These are phyloP conservation scores for Epizoanthus fatuus DNA, from an alignment of 92 coral and sea anemone genomes.

Conservation along the genomic window DNA sequence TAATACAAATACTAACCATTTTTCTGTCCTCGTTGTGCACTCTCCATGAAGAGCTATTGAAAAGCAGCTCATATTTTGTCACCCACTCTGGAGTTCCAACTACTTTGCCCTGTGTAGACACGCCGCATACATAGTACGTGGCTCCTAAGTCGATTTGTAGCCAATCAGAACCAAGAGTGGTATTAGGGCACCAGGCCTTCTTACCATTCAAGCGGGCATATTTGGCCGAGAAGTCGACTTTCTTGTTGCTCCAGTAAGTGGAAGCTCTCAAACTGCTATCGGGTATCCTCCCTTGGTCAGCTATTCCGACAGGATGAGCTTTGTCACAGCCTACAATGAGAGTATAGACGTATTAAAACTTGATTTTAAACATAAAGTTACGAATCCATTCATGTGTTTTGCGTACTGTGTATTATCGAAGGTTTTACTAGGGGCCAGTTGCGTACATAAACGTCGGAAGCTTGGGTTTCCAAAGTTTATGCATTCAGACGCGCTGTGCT, in stretches of 20 bases:
- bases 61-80: conserved; percentile 48
- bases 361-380: not conserved
- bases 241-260: conserved; percentile 44
- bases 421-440: too few relatives aligned
- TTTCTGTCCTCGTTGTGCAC: not conserved
- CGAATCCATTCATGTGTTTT: not conserved
- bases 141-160: conserved; percentile 75
- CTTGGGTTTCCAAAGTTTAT: too few relatives aligned
- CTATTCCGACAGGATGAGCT: conserved; percentile 40
- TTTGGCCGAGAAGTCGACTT: conserved; percentile 54
- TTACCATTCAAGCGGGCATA: conserved; percentile 71
- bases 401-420: not conserved
- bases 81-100: conserved; percentile 47
- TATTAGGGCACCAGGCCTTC: conserved; percentile 77
- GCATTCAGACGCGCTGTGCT: too few relatives aligned
- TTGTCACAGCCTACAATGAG: conserved; percentile 38
- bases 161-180: conserved; percentile 35
- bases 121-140: conserved; percentile 66
- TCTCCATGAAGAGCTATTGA: conserved; percentile 60
- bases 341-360: not conserved
- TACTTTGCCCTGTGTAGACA: conserved; percentile 78
- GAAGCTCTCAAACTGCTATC: conserved; percentile 53
- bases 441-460: too few relatives aligned
- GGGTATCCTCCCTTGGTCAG: conserved; percentile 34
- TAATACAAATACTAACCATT: conserved; percentile 7